These are phyloP conservation scores for Lacerta agilis DNA, from an alignment of 2,797 vertebrate genomes.

Conservation along the genomic window DNA sequence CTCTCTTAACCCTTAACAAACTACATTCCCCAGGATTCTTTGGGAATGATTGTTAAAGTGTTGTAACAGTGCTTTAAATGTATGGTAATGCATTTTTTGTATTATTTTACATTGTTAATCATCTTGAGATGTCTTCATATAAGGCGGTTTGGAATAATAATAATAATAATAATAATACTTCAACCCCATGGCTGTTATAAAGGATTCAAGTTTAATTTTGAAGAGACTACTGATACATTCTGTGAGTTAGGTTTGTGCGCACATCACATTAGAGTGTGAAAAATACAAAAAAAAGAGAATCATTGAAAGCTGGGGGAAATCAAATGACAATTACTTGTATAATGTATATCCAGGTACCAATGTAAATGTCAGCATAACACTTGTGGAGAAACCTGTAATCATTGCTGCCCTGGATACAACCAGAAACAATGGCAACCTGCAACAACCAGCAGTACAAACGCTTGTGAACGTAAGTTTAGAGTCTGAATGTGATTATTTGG, in stretches of 20 bases:
- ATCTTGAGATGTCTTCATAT: too few species aligned
- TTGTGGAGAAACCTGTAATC: slow-evolving; percentile 90
- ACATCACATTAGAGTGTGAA: background rate
- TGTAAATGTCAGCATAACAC: slow-evolving; percentile 93
- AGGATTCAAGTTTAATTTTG: background rate
- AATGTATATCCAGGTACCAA: slow-evolving; percentile 79
- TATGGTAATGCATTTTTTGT: too few species aligned
- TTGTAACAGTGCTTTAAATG: too few species aligned
- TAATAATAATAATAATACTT: too few species aligned
- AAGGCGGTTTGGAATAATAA: too few species aligned
- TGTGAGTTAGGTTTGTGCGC: background rate
- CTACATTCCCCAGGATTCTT: too few species aligned
- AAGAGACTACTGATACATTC: background rate
- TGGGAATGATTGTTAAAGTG: too few species aligned
- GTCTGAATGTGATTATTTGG: too few species aligned
- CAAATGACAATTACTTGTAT: background rate
- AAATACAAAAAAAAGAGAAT: background rate
- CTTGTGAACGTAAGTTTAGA: slow-evolving; percentile 87
- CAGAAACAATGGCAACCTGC: slow-evolving; percentile 89
- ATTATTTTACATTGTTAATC: too few species aligned
- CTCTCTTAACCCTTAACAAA: too few species aligned
- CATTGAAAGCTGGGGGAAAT: rapidly evolving
- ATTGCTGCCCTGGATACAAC: slow-evolving; percentile 88
- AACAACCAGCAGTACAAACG: slow-evolving; percentile 80
- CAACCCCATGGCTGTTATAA: background rate